A percentile compares a stretch with the other conserved stretches of the same genome.
Conservation (phyloP, 2,113 vertebrate genomes). For the Phocoena phocoena region DNA sequence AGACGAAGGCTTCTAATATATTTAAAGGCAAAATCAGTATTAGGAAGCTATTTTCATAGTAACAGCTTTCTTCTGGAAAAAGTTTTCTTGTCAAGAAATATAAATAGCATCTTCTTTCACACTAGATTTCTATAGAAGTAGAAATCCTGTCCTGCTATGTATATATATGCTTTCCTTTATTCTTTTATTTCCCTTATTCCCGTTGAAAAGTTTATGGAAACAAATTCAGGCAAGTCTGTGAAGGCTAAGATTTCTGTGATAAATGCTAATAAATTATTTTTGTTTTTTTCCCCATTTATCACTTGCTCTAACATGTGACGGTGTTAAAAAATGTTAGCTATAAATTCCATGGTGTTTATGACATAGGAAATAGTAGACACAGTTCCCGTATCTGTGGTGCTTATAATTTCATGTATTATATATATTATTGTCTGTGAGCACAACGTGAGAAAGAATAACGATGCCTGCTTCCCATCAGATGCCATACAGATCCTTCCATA, state of each 20-base stretch:
- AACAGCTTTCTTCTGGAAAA: conserved; percentile 12
- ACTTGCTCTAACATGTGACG: neutral
- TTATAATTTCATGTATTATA: neutral
- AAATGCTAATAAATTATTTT: neutral
- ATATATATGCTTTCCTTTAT: neutral
- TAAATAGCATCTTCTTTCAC: conserved; percentile 22
- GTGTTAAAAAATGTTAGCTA: neutral
- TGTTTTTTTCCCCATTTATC: neutral
- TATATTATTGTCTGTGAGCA: neutral
- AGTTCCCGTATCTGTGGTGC: neutral
- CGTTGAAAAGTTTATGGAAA: neutral
- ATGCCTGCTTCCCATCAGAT: neutral
- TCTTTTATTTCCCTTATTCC: conserved; percentile 1
- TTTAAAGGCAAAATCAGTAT: neutral
- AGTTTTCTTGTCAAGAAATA: neutral
- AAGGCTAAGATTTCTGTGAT: neutral
- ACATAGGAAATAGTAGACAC: neutral
- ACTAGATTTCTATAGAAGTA: conserved; percentile 19
- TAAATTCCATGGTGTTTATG: neutral
- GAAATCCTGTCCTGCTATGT: neutral
- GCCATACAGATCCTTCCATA: neutral
- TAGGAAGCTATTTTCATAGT: conserved; percentile 15
- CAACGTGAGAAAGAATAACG: neutral
- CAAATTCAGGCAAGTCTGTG: neutral
- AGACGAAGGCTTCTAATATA: neutral